phyloP scores from a whole-genome alignment of 2,888 invertebrate species.

The Stenichneumon culpator region DNA sequence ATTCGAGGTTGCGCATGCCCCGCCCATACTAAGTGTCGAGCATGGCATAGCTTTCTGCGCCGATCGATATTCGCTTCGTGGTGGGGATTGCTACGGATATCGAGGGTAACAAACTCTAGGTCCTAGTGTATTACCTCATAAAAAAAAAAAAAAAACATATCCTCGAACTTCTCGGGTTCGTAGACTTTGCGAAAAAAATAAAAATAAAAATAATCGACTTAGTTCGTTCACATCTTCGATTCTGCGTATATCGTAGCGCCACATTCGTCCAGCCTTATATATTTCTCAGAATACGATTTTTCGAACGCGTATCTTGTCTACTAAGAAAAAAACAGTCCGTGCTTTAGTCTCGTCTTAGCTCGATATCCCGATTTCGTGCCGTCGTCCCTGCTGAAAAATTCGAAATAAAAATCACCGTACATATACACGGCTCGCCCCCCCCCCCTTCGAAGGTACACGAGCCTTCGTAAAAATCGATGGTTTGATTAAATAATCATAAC shows the following conservation, averaged over 20 bases:
- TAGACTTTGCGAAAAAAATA: neutral
- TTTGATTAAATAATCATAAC: slow-evolving; percentile 37
- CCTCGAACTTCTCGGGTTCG: neutral
- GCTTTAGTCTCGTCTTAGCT: neutral
- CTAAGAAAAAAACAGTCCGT: neutral
- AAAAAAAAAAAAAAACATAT: neutral
- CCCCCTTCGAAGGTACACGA: neutral
- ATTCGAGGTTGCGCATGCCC: too few species aligned
- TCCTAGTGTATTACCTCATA: too few species aligned
- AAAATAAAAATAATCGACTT: neutral
- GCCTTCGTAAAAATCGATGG: slow-evolving; percentile 15
- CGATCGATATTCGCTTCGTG: too few species aligned
- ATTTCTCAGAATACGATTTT: neutral
- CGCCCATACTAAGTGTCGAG: too few species aligned
- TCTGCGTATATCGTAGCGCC: neutral
- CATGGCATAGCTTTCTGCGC: too few species aligned
- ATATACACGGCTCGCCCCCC: neutral
- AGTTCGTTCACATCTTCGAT: neutral
- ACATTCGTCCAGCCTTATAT: neutral
- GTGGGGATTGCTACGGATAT: too few species aligned
- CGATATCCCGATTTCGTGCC: neutral
- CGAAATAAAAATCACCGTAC: neutral
- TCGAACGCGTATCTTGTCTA: neutral
- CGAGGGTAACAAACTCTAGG: too few species aligned
- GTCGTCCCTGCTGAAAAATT: neutral